These are phyloP conservation scores for Benthosema pterotum DNA, from an alignment of 2,797 vertebrate species.

Conservation along the genomic window DNA sequence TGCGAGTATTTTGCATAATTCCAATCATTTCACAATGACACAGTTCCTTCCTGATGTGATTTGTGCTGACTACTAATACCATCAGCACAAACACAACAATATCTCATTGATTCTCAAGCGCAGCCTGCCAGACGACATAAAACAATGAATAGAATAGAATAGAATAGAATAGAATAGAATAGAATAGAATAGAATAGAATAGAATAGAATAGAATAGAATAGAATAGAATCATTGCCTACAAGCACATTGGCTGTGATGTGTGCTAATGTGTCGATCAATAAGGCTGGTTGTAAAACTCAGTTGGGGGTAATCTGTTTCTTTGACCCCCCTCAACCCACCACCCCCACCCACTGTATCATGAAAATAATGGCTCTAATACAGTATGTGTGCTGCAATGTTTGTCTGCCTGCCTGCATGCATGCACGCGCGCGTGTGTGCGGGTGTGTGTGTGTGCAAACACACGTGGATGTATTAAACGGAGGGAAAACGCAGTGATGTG, in stretches of 20 bases:
- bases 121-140: slow-evolving; percentile 45
- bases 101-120: slow-evolving; percentile 48
- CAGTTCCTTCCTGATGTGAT: slow-evolving; percentile 74
- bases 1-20: slow-evolving; percentile 79
- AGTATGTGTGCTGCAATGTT: slow-evolving; percentile 47
- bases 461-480: neutral
- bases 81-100: slow-evolving; percentile 75
- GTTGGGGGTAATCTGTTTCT: slow-evolving; percentile 92
- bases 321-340: slow-evolving; percentile 55
- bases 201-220: slow-evolving; percentile 14
- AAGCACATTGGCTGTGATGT: slow-evolving; percentile 84
- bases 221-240: slow-evolving; percentile 49
- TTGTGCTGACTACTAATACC: slow-evolving; percentile 78
- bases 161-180: slow-evolving; percentile 26
- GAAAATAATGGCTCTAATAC: slow-evolving; percentile 81
- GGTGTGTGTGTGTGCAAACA: slow-evolving; percentile 15
- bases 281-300: slow-evolving; percentile 93
- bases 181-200: slow-evolving; percentile 16
- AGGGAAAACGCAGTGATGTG: slow-evolving; percentile 22
- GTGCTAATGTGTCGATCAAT: slow-evolving; percentile 98
- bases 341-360: slow-evolving; percentile 76
- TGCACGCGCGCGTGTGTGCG: slow-evolving; percentile 18
- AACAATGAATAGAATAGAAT: slow-evolving; percentile 18
- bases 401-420: slow-evolving; percentile 13
- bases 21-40: slow-evolving; percentile 77